Percentiles rank a stretch among this genome's conserved stretches.
Evolutionary conservation across 1,140 invertebrate genomes (phyloP).

Genomic region (Caenorhabditis inopinata): DNA sequence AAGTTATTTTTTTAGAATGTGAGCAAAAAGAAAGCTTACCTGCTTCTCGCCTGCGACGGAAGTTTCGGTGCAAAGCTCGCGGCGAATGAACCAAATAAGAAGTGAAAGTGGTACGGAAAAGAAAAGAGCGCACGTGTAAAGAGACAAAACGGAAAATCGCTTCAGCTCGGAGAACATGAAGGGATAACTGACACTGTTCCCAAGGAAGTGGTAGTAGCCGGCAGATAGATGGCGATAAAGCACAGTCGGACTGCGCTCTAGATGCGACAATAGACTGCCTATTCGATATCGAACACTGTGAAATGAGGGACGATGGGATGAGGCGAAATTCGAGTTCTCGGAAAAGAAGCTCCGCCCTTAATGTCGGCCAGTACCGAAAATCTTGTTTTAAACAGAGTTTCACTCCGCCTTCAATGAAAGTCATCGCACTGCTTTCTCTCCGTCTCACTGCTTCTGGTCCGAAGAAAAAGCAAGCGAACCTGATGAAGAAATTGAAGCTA

Average conservation of each 20-base stretch:
- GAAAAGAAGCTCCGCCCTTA: conserved; percentile 22
- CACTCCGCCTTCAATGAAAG: conserved; percentile 27
- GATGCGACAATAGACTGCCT: conserved; percentile 30
- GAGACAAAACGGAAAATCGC: conserved; percentile 16
- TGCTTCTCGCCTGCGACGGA: conserved; percentile 56
- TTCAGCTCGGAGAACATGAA: conserved; percentile 28
- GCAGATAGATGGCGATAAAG: conserved; percentile 26
- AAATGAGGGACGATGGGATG: conserved; percentile 26
- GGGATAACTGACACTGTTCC: conserved; percentile 30
- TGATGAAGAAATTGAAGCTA: conserved; percentile 21
- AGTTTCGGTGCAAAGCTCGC: conserved; percentile 56
- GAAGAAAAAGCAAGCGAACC: background rate
- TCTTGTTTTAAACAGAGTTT: conserved; percentile 34
- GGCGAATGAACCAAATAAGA: conserved; percentile 58
- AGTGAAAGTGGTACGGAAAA: conserved; percentile 56
- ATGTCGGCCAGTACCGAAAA: conserved; percentile 23
- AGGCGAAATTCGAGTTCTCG: conserved; percentile 29
- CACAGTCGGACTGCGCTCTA: conserved; percentile 32
- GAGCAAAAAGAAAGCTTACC: conserved; percentile 35
- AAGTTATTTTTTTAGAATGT: background rate
- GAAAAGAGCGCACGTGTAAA: conserved; percentile 39
- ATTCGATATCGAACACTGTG: conserved; percentile 34
- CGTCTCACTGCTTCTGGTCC: conserved; percentile 19
- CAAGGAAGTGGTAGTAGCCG: conserved; percentile 19
- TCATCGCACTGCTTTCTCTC: conserved; percentile 31